Evolutionary conservation across 1,140 invertebrate species (phyloP).

Genomic region (Nebria ingens): DNA sequence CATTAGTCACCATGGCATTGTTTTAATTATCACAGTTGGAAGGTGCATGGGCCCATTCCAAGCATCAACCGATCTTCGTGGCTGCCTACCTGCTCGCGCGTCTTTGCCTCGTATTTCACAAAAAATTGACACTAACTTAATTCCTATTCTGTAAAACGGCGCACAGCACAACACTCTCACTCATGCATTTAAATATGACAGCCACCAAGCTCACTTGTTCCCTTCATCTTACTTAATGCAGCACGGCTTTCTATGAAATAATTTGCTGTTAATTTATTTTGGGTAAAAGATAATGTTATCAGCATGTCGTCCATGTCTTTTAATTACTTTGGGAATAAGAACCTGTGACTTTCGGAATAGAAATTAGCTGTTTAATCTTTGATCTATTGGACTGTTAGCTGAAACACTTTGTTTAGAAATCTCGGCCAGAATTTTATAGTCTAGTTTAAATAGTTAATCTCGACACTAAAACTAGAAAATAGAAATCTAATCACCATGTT

Average conservation of each 20-base stretch:
- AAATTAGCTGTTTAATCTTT: constrained; percentile 1
- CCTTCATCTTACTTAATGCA: constrained; percentile 1
- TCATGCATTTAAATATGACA: background rate
- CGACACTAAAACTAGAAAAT: no score
- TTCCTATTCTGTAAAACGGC: background rate
- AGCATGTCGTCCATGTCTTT: constrained; percentile 6
- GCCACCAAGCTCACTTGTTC: no score
- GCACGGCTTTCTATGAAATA: background rate
- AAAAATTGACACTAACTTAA: constrained; percentile 9
- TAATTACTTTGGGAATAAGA: constrained; percentile 3
- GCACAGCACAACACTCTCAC: background rate
- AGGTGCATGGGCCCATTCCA: background rate
- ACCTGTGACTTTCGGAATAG: background rate
- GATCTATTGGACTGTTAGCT: background rate
- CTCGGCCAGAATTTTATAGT: no score
- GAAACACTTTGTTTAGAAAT: no score
- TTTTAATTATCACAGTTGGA: constrained; percentile 3
- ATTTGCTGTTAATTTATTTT: constrained; percentile 10
- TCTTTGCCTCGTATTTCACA: constrained; percentile 4
- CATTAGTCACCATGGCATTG: constrained; percentile 7
- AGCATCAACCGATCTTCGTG: background rate
- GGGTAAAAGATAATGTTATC: constrained; percentile 8
- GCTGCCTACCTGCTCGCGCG: background rate
- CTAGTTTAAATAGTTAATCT: no score
- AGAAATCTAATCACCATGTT: no score